These are phyloP conservation scores for Ditylenchus dipsaci DNA, from an alignment of 1,140 invertebrate species.

Conservation along the genomic window DNA sequence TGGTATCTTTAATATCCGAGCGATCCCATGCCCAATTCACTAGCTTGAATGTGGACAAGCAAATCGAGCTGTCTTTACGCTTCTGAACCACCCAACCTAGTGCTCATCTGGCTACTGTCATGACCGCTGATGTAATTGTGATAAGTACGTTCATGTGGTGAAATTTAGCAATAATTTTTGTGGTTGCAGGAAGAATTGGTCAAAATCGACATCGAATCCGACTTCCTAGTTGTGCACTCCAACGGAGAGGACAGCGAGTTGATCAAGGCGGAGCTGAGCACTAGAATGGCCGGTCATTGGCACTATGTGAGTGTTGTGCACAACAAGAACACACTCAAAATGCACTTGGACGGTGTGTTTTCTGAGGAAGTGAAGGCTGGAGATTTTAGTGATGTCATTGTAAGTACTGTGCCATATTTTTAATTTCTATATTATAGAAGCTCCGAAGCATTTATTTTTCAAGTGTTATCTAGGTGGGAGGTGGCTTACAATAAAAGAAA, in stretches of 20 bases:
- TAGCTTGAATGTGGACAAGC: constrained; percentile 48
- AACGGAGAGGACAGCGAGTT: constrained; percentile 56
- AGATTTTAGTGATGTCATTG: constrained; percentile 4
- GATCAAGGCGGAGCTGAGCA: constrained; percentile 18
- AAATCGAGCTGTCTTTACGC: constrained; percentile 74
- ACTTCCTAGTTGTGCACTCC: constrained; percentile 25
- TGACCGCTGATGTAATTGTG: neutral
- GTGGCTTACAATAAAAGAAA: no score
- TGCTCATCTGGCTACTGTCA: constrained; percentile 23
- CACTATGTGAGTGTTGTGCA: constrained; percentile 54
- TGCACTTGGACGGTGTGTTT: constrained; percentile 79
- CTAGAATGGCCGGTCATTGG: constrained; percentile 63
- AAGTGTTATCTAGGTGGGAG: no score
- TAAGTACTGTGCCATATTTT: neutral
- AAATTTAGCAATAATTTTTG: no score
- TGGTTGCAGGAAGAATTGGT: constrained; percentile 59
- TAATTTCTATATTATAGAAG: no score
- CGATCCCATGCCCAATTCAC: constrained; percentile 58
- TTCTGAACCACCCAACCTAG: constrained; percentile 68
- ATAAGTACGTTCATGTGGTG: neutral
- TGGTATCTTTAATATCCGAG: constrained; percentile 58
- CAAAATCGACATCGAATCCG: constrained; percentile 13
- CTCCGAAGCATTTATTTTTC: no score
- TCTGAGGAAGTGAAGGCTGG: neutral
- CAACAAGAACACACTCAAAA: constrained; percentile 53